phyloP scores from a whole-genome alignment of 2,113 vertebrate genomes.

The Eublepharis macularius region DNA sequence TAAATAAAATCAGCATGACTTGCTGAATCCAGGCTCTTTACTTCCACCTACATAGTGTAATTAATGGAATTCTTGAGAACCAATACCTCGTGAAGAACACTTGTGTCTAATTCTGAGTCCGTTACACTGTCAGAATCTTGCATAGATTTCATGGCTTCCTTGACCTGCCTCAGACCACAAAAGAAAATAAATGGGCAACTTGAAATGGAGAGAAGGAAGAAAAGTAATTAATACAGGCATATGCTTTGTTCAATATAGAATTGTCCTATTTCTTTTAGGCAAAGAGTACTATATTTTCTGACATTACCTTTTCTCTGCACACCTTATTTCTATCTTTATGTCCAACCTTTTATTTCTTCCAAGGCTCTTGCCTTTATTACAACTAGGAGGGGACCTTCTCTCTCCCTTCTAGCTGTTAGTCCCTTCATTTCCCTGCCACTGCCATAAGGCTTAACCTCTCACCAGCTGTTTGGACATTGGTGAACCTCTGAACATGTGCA shows the following conservation, averaged over 20 bases:
- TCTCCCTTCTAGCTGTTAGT: too few relatives aligned
- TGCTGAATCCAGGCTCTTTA: background rate
- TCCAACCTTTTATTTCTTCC: background rate
- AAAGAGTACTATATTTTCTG: background rate
- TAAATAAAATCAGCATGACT: background rate
- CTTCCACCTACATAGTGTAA: background rate
- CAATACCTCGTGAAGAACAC: constrained; percentile 73
- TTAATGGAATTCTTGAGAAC: background rate
- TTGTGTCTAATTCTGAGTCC: constrained; percentile 79
- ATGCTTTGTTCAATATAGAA: background rate
- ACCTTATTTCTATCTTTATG: background rate
- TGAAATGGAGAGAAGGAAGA: background rate
- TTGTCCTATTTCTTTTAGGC: background rate
- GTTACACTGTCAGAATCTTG: constrained; percentile 78
- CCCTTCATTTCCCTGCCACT: too few relatives aligned
- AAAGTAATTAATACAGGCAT: background rate
- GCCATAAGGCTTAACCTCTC: too few relatives aligned
- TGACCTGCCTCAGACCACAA: constrained; percentile 58
- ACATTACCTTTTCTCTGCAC: background rate
- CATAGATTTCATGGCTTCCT: constrained; percentile 54
- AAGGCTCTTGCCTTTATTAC: background rate
- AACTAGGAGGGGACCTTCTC: too few relatives aligned
- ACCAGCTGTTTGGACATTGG: too few relatives aligned
- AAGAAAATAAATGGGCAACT: constrained; percentile 8
- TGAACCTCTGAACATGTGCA: too few relatives aligned